These are phyloP conservation scores for Fratercula arctica DNA, from an alignment of 2,797 vertebrate species.

Conservation along the genomic window DNA sequence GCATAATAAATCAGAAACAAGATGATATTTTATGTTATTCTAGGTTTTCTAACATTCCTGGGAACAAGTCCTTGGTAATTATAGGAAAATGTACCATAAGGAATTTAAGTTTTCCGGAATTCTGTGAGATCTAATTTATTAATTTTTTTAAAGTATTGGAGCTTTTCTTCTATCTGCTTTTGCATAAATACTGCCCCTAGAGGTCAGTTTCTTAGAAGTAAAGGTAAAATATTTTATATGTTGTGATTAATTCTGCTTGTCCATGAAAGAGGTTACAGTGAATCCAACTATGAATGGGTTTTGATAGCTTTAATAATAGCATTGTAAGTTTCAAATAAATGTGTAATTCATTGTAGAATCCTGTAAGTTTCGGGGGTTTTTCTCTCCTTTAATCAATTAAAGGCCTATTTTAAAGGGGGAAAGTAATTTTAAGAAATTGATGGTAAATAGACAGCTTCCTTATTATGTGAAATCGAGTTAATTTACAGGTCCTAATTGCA, in stretches of 20 bases:
- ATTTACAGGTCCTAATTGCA: background rate
- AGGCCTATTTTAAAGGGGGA: background rate
- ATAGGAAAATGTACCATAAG: background rate
- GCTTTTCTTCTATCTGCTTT: background rate
- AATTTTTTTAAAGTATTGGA: background rate
- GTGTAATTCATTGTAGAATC: background rate
- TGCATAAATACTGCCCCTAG: background rate
- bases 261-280: background rate
- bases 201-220: background rate
- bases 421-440: background rate
- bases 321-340: background rate
- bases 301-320: background rate
- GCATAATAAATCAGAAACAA: background rate
- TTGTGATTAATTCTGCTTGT: background rate
- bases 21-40: background rate
- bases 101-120: background rate
- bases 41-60: background rate
- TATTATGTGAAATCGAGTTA: background rate
- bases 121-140: background rate
- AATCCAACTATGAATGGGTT: background rate
- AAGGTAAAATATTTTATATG: background rate
- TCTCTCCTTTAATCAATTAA: background rate
- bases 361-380: too few species aligned
- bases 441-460: background rate
- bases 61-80: background rate